These are phyloP conservation scores for Drosophila insularis DNA, from an alignment of 1,140 invertebrate genomes.

Conservation along the genomic window DNA sequence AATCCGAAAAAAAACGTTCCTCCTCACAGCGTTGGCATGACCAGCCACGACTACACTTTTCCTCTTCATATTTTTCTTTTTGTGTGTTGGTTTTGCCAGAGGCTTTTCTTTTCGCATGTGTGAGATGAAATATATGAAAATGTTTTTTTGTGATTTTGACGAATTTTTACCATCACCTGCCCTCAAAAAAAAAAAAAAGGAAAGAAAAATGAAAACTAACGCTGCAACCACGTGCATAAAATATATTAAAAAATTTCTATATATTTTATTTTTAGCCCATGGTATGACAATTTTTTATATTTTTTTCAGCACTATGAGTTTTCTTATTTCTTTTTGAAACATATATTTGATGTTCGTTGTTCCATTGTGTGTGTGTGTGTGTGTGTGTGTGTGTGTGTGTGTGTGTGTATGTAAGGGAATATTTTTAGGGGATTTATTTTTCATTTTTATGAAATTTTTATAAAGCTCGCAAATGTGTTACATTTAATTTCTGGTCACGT, in stretches of 20 bases:
- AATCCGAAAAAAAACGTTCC: not conserved
- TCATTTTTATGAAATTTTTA: constrained; percentile 73
- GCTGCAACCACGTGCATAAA: constrained; percentile 57
- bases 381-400: constrained; percentile 14
- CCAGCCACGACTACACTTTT: not conserved
- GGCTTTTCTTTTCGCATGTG: constrained; percentile 8
- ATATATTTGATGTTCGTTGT: constrained; percentile 13
- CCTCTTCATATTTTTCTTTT: not conserved
- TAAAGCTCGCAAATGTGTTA: constrained; percentile 59
- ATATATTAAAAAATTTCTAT: constrained; percentile 69
- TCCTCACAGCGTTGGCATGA: not conserved
- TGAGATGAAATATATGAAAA: constrained; percentile 9
- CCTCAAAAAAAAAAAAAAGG: not conserved
- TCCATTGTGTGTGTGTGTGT: no score
- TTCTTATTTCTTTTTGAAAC: constrained; percentile 16
- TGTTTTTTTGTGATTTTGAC: constrained; percentile 51
- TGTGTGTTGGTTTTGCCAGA: not conserved
- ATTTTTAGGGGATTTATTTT: constrained; percentile 68
- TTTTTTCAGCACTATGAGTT: constrained; percentile 7
- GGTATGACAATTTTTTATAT: constrained; percentile 39
- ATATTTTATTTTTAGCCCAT: constrained; percentile 30
- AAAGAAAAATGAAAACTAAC: no score
- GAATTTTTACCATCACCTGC: constrained; percentile 65
- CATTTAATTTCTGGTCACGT: constrained; percentile 79
- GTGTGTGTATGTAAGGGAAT: constrained; percentile 35